A percentile compares a stretch with the other conserved stretches of the same genome.
Evolutionary conservation across 2,797 vertebrate genomes (phyloP).

Genomic region (Calcarius lapponicus): DNA sequence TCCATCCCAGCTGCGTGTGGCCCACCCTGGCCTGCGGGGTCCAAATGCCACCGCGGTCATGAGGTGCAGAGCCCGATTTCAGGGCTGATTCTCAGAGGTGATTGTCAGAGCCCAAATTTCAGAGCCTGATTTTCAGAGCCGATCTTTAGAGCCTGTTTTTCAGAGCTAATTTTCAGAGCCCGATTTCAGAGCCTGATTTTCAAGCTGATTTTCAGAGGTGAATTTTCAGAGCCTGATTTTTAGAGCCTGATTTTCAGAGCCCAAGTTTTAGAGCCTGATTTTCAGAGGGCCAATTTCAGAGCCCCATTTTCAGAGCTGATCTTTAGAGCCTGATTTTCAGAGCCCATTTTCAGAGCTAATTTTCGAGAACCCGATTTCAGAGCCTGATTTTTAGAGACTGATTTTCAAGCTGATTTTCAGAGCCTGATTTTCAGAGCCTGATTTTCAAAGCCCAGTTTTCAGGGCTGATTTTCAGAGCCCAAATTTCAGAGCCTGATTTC

Average conservation of each 20-base stretch:
- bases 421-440: no score
- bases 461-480: no score
- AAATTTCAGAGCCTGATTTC: no score
- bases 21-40: neutral
- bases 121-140: no score
- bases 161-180: neutral
- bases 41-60: accelerated
- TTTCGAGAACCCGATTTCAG: neutral
- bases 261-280: neutral
- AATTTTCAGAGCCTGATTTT: neutral
- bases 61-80: neutral
- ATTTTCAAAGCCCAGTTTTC: no score
- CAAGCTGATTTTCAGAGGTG: neutral
- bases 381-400: neutral
- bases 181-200: neutral
- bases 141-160: neutral
- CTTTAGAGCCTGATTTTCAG: neutral
- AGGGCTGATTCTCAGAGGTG: neutral
- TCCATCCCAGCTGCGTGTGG: accelerated
- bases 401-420: no score
- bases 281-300: neutral
- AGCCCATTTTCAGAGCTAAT: neutral
- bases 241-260: neutral
- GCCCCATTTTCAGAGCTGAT: accelerated
- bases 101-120: no score